These are phyloP conservation scores for Helicolenus hilgendorfi DNA, from an alignment of 2,797 vertebrate genomes.

Conservation along the genomic window DNA sequence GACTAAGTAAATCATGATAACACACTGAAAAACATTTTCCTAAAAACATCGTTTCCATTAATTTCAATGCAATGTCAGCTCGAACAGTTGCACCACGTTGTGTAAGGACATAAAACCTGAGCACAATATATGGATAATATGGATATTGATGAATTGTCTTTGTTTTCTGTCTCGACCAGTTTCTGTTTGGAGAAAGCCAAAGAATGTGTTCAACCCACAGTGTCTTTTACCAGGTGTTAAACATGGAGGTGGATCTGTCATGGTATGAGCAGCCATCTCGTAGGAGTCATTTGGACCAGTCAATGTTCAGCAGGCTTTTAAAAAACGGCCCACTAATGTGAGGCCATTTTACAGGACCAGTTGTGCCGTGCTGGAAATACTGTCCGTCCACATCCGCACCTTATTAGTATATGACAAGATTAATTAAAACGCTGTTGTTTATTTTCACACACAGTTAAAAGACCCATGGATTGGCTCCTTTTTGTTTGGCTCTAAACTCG, in stretches of 20 bases:
- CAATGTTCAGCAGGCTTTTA: slow-evolving; percentile 50
- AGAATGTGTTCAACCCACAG: slow-evolving; percentile 63
- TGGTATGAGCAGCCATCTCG: slow-evolving; percentile 81
- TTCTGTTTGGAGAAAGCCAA: slow-evolving; percentile 41
- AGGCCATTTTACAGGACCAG: slow-evolving; percentile 15
- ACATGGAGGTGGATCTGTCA: slow-evolving; percentile 84
- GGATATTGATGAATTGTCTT: slow-evolving; percentile 14
- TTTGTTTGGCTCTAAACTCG: slow-evolving; percentile 12
- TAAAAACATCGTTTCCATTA: not conserved
- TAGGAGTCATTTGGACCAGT: slow-evolving; percentile 83
- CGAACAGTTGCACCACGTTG: not conserved
- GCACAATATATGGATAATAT: not conserved
- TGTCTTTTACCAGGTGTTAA: slow-evolving; percentile 78
- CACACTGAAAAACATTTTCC: not conserved
- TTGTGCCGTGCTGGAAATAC: not conserved
- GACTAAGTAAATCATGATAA: not conserved
- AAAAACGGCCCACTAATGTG: slow-evolving; percentile 43
- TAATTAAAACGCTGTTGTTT: not conserved
- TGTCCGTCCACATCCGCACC: not conserved
- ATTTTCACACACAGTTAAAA: not conserved
- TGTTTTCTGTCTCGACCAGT: slow-evolving; percentile 35
- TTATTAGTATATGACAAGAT: not conserved
- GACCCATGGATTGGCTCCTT: not conserved
- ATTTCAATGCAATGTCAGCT: not conserved
- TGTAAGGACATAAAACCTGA: not conserved